A percentile compares a stretch with the other conserved stretches of the same genome.
Conservation (phyloP, 2,113 vertebrate species). For the Ranitomeya variabilis region DNA sequence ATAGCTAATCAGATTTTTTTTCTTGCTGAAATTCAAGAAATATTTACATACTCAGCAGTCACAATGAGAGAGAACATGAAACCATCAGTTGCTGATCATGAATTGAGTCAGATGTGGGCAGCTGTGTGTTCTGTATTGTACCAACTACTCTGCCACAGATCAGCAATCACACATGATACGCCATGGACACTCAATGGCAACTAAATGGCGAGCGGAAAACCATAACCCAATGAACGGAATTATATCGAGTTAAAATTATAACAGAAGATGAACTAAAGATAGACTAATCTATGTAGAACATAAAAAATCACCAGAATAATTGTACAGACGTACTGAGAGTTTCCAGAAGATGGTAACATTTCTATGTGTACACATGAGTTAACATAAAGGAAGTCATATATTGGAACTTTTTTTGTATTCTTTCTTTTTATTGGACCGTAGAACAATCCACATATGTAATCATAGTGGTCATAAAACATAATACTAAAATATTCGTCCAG, state of each 20-base stretch:
- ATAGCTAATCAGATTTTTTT: conserved; percentile 23
- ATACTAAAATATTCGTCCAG: conserved; percentile 31
- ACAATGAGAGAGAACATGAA: conserved; percentile 18
- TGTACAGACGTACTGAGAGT: not conserved
- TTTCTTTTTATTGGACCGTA: conserved; percentile 14
- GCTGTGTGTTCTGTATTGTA: not conserved
- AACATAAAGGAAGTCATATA: not conserved
- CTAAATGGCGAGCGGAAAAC: not conserved
- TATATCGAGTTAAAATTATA: no score
- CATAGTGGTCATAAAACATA: conserved; percentile 35
- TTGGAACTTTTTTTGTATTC: not conserved
- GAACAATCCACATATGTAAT: conserved; percentile 40
- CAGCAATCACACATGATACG: not conserved
- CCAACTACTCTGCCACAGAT: not conserved
- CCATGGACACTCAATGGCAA: not conserved
- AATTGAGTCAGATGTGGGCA: conserved; percentile 34
- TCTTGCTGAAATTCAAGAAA: conserved; percentile 51
- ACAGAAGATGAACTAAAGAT: not conserved
- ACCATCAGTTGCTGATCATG: conserved; percentile 4
- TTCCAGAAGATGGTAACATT: not conserved
- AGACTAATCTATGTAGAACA: not conserved
- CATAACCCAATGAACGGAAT: not conserved
- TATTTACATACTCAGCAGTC: conserved; percentile 43
- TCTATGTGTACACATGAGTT: not conserved
- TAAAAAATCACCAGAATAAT: not conserved